Evolutionary conservation across 2,888 invertebrate genomes (phyloP), one percentile per base, ranked within the genome.

Genomic region (Allolobophora icterica): DNA sequence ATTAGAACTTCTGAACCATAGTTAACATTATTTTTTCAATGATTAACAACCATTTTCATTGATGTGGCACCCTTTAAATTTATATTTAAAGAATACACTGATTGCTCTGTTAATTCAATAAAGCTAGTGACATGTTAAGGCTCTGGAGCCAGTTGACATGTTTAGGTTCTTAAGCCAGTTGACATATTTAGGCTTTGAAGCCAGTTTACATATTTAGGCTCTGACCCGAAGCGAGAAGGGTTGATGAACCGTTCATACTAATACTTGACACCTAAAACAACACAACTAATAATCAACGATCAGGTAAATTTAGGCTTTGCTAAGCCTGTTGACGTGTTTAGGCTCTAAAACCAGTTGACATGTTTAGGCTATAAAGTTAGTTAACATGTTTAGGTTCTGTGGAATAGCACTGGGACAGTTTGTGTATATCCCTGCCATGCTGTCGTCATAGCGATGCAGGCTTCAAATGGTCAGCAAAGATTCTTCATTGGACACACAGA

Each of bases 401-500:
- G 95, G 95, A 94, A 94, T 35, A 92, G 93, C 34, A 94, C 95
- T 93, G 94, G 94, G 15, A 92, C 93, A 0, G 92, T 93, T 30
- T 92, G 95, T 21, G 93, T 95, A 21, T 95, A 95, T 92, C 94
- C 95, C 8, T 95, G 95, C 89, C 94, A 95, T 94, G 95, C 95
- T 84, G 93, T 95, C 40, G 93, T 95, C 11, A 94, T 95, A 35
- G 94, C 94, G 89, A 94, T 95, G 94, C 94, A 94, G 91, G 93
- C 94, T 35, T 93, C 93, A 91, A 95, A 94, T 93, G 95, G 95
- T 58, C 94, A 95, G 84, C 95, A 95, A 92, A 93, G 94, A 52
- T 95, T 95, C 93, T 95, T 95, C 91, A 94, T 95, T 90, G 95
- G 95, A 19, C 95, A 95, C 93, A 95, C 95, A 90, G 95, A 95